These are phyloP conservation scores for Drosophila lini DNA, from an alignment of 1,140 invertebrate genomes.

Conservation along the genomic window DNA sequence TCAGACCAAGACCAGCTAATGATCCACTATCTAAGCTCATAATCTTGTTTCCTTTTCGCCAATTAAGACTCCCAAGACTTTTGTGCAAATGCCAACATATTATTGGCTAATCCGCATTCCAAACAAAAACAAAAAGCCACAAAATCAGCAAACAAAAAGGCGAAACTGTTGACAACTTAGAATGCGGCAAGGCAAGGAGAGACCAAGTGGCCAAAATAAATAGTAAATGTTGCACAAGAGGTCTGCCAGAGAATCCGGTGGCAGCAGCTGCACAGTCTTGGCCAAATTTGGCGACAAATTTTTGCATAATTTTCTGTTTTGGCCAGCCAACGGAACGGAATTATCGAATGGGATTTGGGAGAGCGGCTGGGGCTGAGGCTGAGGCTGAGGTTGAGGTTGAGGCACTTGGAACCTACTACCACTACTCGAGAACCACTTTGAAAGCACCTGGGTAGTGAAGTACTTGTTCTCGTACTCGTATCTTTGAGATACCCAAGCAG, in stretches of 20 bases:
- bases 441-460: background rate
- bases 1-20: conserved; percentile 17
- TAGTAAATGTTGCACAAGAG: conserved; percentile 30
- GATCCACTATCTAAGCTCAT: conserved; percentile 27
- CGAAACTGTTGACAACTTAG: conserved; percentile 31
- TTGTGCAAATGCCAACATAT: conserved; percentile 29
- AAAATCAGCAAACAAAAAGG: conserved; percentile 8
- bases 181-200: conserved; percentile 22
- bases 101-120: conserved; percentile 31
- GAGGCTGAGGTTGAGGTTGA: background rate
- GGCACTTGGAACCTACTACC: conserved; percentile 4
- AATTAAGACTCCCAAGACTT: conserved; percentile 33
- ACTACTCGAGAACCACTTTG: conserved; percentile 30
- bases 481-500: conserved; percentile 13
- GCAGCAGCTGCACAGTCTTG: conserved; percentile 29
- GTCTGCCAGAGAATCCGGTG: conserved; percentile 7
- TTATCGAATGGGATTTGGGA: conserved; percentile 13
- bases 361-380: background rate
- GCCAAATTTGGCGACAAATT: conserved; percentile 44
- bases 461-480: conserved; percentile 7
- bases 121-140: conserved; percentile 5
- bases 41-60: conserved; percentile 44
- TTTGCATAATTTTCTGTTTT: conserved; percentile 27
- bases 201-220: conserved; percentile 38
- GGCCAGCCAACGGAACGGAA: background rate